A percentile compares a stretch with the other conserved stretches of the same genome.
phyloP scores from a whole-genome alignment of 1,140 invertebrate species.

The Apis laboriosa region DNA sequence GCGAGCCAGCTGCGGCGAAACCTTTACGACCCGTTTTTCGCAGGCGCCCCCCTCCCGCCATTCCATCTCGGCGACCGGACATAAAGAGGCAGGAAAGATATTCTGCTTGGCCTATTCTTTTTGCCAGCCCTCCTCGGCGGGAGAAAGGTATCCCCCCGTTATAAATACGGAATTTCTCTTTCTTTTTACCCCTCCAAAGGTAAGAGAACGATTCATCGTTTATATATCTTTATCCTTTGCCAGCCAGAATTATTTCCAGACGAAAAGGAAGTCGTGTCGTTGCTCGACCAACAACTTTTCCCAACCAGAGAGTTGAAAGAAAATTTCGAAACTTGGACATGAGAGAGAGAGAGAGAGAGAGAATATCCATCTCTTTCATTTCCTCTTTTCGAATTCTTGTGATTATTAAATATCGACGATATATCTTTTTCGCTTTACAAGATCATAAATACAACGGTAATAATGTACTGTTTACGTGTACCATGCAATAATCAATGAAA shows the following conservation, averaged over 20 bases:
- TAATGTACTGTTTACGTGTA: no score
- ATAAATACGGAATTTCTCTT: conserved; percentile 43
- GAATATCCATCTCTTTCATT: no score
- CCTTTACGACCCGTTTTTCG: conserved; percentile 43
- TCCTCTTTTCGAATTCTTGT: no score
- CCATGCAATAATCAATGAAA: no score
- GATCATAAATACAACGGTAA: no score
- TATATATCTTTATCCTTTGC: not conserved
- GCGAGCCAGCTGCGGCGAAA: conserved; percentile 49
- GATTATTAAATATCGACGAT: no score
- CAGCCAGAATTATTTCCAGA: conserved; percentile 7
- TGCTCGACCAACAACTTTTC: no score
- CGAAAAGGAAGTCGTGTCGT: not conserved
- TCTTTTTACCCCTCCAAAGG: not conserved
- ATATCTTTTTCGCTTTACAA: no score
- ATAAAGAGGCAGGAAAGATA: conserved; percentile 54
- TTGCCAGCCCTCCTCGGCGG: conserved; percentile 1
- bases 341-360: no score
- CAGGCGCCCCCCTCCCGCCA: not conserved
- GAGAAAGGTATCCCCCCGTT: conserved; percentile 19
- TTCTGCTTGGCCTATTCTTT: conserved; percentile 49
- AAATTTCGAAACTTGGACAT: no score
- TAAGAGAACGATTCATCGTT: conserved; percentile 19
- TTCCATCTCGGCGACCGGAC: conserved; percentile 35
- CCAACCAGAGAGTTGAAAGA: no score